Evolutionary conservation across 2,797 vertebrate species (phyloP).

Genomic region (Falco biarmicus): DNA sequence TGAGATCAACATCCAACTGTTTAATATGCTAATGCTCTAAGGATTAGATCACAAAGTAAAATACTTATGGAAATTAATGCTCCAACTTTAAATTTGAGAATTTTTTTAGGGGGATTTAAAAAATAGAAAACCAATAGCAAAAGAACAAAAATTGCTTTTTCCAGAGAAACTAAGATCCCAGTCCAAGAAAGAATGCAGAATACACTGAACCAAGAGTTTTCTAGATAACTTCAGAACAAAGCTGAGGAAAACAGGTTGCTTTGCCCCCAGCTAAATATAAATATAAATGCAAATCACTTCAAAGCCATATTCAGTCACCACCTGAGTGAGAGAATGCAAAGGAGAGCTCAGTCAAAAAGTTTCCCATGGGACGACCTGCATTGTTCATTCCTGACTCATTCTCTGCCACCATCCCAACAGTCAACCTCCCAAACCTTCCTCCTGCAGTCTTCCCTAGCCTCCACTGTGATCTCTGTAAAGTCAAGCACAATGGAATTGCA

Average conservation of each 20-base stretch:
- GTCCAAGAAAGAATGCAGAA: slow-evolving; percentile 49
- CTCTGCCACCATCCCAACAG: neutral
- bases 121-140: slow-evolving; percentile 15
- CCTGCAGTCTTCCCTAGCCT: neutral
- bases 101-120: neutral
- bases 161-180: slow-evolving; percentile 3
- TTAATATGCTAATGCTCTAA: neutral
- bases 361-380: neutral
- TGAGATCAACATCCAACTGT: neutral
- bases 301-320: neutral
- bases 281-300: neutral
- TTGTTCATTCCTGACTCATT: neutral
- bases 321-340: neutral
- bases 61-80: neutral
- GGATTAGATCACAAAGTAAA: neutral
- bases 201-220: neutral
- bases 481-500: neutral
- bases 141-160: slow-evolving; percentile 40
- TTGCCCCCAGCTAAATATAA: neutral
- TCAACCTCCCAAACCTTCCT: neutral
- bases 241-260: neutral
- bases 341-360: neutral
- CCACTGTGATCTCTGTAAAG: neutral
- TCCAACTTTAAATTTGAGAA: neutral
- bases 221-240: neutral